Base-by-base conservation (phyloP, 2,113 vertebrate species). In the Numida meleagris region DNA sequence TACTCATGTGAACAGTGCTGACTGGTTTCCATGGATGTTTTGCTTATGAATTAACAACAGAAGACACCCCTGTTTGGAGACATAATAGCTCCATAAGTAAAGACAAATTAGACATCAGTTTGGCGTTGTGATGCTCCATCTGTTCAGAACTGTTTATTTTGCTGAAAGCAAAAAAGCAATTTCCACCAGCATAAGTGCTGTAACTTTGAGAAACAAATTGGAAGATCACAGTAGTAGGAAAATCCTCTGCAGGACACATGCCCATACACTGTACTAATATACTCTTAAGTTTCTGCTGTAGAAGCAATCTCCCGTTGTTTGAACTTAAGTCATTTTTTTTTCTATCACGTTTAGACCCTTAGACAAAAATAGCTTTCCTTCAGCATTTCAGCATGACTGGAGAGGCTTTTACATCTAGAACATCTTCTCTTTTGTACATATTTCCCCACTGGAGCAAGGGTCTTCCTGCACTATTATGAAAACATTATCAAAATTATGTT, bases 71-170 rank as follows among this genome's bases (percentile, higher is more conserved):
- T 74, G 24, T 25, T 10, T 46, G 16, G 57, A 83, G 42, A 80
- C 29, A 6, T 34, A 71, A 58, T 42, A 86, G 43, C 63, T 92
- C 46, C 2, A 2, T 51, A 71, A 84, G 68, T 40, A 86, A 67
- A 83, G 70, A 72, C 36, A 81, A 78, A 88, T 88, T 51, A 80
- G 76, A 63, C 51, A 84, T 76, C 2, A 3, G 14, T 74, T 93
- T 86, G 72, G 72, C 93, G 85, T 86, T 83, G 34, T 72, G 72
- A 59, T 83, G 46, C 6, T 86, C 90, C 76, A 48, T 83, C 88
- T 96, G 76, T 67, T 95, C 51, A n/a, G 73, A 38, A 83, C 40
- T 84, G 68, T 71, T 96, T 74, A 75, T 90, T 93, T 85, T 92
- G 82, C 61, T 0, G 0, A 77, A 81, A 86, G 82, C 59, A 75